Base-by-base conservation (phyloP, 2,888 invertebrate genomes). In the Aleiodes testaceus region DNA sequence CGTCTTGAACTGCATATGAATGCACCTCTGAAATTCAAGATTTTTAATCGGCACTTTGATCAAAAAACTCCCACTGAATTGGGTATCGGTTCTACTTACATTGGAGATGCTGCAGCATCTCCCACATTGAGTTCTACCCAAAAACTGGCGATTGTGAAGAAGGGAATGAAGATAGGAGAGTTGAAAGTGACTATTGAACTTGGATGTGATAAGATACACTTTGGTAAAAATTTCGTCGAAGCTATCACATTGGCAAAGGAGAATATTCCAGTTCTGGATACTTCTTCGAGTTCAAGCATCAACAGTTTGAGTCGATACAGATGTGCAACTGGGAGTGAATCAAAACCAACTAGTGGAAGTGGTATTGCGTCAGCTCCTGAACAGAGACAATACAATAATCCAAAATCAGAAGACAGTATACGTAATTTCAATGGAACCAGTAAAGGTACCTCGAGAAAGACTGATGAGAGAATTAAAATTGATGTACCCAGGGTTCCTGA, bases 171-270 rank as follows among this genome's bases (percentile, higher is more conserved):
- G 74, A 85, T 89, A 55, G 90, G 89, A 1, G 87, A 84, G 61
- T 78, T 90, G 22, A 89, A 87, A 81, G 83, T 90, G 5, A 85
- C 86, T 3, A 77, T 88, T 36, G 89, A 89, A 78, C 83, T 90
- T 66, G 89, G 89, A 5, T 88, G 88, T 77, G 89, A 89, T 75
- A 83, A 84, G 77, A 79, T 88, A 61, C 88, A 89, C 79, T 90
- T 89, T 82, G 90, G 89, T 47, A 88, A 87, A 79, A 88, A 89
- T 76, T 89, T 89, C 79, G 79, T 89, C 74, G 86, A 84, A 74
- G 81, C 80, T 45, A 73, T 84, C 36, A 78, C 77, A 14, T 81
- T 82, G 36, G 77, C 78, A 9, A 86, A 85, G 72, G 83, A 84
- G 78, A 85, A 85, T 74, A 82, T 85, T 71, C 82, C 83, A 7